Percentiles rank a stretch among this genome's conserved stretches.
Evolutionary conservation across 2,888 invertebrate species (phyloP).

Genomic region (Oconnorella tubifera): DNA sequence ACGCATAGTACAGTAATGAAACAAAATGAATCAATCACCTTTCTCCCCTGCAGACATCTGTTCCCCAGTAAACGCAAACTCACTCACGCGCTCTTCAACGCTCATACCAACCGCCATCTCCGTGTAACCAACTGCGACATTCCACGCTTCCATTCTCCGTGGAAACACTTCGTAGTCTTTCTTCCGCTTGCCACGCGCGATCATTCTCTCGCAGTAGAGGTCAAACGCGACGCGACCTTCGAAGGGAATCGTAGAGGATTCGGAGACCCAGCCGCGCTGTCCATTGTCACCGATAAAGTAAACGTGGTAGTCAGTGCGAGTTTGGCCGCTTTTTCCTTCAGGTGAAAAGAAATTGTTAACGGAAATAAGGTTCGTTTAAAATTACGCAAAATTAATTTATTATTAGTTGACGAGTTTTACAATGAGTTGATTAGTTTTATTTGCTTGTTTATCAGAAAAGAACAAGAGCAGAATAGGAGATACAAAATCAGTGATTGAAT

Average conservation of each 20-base stretch:
- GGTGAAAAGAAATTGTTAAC: too few species aligned
- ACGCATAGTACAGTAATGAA: too few species aligned
- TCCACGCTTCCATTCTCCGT: neutral
- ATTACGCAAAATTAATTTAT: too few species aligned
- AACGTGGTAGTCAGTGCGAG: constrained; percentile 5
- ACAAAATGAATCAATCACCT: too few species aligned
- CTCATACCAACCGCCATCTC: neutral
- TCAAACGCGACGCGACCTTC: neutral
- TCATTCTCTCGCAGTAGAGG: neutral
- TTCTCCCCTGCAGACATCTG: too few species aligned
- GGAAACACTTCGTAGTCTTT: neutral
- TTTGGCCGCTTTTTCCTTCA: too few species aligned
- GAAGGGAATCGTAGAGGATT: neutral
- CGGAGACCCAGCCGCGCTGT: neutral
- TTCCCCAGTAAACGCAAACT: too few species aligned
- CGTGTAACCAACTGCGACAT: neutral
- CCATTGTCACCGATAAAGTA: neutral
- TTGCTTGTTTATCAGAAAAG: neutral
- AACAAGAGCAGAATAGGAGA: too few species aligned
- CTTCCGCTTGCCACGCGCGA: neutral
- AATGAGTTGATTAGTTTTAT: too few species aligned
- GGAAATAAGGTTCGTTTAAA: too few species aligned
- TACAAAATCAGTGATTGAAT: too few species aligned
- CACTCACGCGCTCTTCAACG: neutral
- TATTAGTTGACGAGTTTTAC: too few species aligned